Evolutionary conservation across 1,140 invertebrate species (phyloP).

Genomic region (Pygmarrhopalites habei): DNA sequence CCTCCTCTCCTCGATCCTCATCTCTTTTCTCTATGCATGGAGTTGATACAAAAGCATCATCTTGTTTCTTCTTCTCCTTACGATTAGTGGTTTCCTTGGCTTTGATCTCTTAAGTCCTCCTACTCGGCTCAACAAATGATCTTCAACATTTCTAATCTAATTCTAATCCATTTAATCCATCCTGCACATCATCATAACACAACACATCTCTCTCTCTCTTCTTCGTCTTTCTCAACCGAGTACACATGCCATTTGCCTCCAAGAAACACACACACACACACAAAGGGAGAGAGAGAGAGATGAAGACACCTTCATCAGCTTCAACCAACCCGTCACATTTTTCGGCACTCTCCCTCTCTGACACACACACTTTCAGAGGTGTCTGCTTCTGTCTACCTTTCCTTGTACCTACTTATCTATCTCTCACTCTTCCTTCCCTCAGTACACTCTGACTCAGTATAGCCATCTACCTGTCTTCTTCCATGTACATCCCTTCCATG

Average conservation of each 20-base stretch:
- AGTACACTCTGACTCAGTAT: no score
- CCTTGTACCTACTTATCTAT: conserved; percentile 15
- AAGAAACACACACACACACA: no score
- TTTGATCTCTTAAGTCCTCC: conserved; percentile 37
- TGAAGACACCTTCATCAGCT: conserved; percentile 8
- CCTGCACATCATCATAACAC: conserved; percentile 23
- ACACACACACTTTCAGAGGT: neutral
- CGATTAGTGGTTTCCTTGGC: conserved; percentile 13
- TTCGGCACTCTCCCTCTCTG: neutral
- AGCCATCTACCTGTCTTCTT: no score
- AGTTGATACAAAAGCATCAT: no score
- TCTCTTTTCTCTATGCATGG: no score
- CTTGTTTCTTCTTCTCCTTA: neutral
- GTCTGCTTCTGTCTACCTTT: conserved; percentile 6
- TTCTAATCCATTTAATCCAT: conserved; percentile 29
- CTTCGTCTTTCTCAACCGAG: conserved; percentile 14
- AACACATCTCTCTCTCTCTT: neutral
- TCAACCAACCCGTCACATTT: conserved; percentile 3
- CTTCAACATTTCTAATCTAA: conserved; percentile 26
- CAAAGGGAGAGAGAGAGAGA: neutral
- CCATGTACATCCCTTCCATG: no score
- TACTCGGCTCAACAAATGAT: conserved; percentile 33
- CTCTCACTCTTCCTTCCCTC: no score
- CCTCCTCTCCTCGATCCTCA: no score
- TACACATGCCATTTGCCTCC: neutral